These are phyloP conservation scores for Australoheros scitulus DNA, from an alignment of 2,113 vertebrate genomes.

Conservation along the genomic window DNA sequence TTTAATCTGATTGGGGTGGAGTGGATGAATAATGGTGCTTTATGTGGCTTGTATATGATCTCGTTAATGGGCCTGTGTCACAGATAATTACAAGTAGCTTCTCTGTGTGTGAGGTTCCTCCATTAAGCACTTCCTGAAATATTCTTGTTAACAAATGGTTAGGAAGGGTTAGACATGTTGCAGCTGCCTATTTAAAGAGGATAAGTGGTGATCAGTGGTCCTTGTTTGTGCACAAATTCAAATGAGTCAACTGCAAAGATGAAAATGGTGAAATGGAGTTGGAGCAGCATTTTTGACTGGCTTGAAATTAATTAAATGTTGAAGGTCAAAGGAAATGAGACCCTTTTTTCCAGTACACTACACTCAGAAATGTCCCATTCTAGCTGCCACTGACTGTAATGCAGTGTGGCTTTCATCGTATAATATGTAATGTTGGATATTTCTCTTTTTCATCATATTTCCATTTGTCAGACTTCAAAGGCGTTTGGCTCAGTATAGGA, in stretches of 20 bases:
- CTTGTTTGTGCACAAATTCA: slow-evolving; percentile 14
- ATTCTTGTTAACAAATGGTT: slow-evolving; percentile 24
- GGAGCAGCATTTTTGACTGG: slow-evolving; percentile 5
- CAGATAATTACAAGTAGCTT: slow-evolving; percentile 52
- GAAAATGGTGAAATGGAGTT: slow-evolving; percentile 27
- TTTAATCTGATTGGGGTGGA: slow-evolving; percentile 60
- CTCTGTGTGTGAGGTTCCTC: slow-evolving; percentile 18
- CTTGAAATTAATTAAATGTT: slow-evolving; percentile 41
- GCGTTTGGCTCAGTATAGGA: slow-evolving; percentile 3
- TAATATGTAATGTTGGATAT: slow-evolving; percentile 2
- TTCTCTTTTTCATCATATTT: slow-evolving; percentile 51
- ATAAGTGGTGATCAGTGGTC: slow-evolving; percentile 34
- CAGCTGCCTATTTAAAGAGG: slow-evolving; percentile 11
- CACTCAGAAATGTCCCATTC: neutral
- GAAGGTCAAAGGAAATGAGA: slow-evolving; percentile 15
- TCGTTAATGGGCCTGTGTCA: slow-evolving; percentile 37
- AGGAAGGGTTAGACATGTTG: slow-evolving; percentile 3
- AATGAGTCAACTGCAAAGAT: slow-evolving; percentile 26
- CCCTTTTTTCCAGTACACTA: neutral
- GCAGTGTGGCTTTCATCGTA: neutral
- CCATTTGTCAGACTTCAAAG: slow-evolving; percentile 52
- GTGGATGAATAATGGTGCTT: slow-evolving; percentile 51
- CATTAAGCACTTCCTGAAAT: slow-evolving; percentile 45
- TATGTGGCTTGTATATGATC: slow-evolving; percentile 33
- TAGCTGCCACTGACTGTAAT: neutral